Base-by-base conservation (phyloP, 2,888 invertebrate genomes). In the Xanthorhoe spadicearia region DNA sequence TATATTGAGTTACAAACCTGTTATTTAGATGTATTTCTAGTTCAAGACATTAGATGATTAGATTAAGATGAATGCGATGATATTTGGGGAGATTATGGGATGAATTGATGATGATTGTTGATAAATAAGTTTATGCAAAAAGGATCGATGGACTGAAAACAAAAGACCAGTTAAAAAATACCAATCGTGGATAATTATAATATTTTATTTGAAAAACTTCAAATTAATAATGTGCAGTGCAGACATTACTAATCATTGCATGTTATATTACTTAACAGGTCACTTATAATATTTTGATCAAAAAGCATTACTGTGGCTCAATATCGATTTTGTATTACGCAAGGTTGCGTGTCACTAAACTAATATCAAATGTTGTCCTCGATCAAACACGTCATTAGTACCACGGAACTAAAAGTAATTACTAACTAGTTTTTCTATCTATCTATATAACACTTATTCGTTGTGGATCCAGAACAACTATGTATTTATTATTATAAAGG, bases 1-100 rank as follows among this genome's bases (percentile, higher is more conserved):
- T n/a, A 50, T 66, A 58, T 66, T 35, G 9, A 49, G 49, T 56
- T 52, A 17, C 51, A 0, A 35, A 56, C 63, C 59, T 17, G 62
- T 55, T 66, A 15, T 57, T 32, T 38, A 17, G 35, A 56, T 19
- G 2, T 10, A 13, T 23, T 17, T 15, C 46, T 46, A n/a, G 9
- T 9, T 13, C 38, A 13, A 43, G 13, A 43, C 38, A 43, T n/a
- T n/a, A n/a, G n/a, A 43, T 13, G 13, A 13, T 4, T n/a, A 13
- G 38, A 38, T 13, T 7, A 13, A 13, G 13, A 10, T 2, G 38
- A 43, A 38, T 38, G 38, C 3, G 13, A 10, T 13, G 4, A 3
- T 13, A 32, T 32, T 32, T 32, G 8, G 8, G 7, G 32, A 4
- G 7, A 23, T 23, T 23, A n/a, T 23, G 23, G 23, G 23, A 23